These are phyloP conservation scores for Meda fulgida DNA, from an alignment of 2,797 vertebrate genomes.

Conservation along the genomic window DNA sequence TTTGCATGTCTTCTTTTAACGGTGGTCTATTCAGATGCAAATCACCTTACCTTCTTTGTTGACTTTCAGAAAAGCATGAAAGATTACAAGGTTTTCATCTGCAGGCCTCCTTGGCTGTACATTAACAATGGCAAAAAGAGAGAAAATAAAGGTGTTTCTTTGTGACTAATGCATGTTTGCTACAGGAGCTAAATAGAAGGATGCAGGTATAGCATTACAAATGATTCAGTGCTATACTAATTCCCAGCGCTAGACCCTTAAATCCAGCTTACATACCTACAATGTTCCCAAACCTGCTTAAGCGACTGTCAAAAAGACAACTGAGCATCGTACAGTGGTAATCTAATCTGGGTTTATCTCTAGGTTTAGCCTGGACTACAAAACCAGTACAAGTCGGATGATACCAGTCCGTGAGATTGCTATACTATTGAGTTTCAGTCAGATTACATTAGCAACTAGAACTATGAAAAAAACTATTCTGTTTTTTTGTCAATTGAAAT, in stretches of 20 bases:
- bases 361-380: conserved; percentile 59
- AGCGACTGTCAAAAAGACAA: conserved; percentile 68
- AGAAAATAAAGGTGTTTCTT: conserved; percentile 41
- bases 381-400: conserved; percentile 15
- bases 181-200: conserved; percentile 5
- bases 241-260: conserved; percentile 62
- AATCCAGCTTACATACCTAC: conserved; percentile 68
- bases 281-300: conserved; percentile 64
- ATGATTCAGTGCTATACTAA: conserved; percentile 68
- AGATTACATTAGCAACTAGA: neutral
- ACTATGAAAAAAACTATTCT: too few relatives aligned
- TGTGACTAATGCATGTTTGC: conserved; percentile 26
- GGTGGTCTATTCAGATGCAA: conserved; percentile 25
- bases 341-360: conserved; percentile 51
- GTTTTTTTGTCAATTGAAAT: neutral
- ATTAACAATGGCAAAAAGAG: neutral
- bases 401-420: neutral
- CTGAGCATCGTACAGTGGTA: conserved; percentile 61
- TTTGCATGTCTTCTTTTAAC: conserved; percentile 21
- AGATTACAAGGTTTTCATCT: conserved; percentile 41
- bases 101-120: conserved; percentile 19
- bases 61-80: conserved; percentile 24
- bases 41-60: conserved; percentile 37
- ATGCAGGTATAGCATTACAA: conserved; percentile 73
- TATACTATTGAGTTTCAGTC: neutral